phyloP scores from a whole-genome alignment of 2,888 invertebrate genomes.

The Teinopalpus imperialis region DNA sequence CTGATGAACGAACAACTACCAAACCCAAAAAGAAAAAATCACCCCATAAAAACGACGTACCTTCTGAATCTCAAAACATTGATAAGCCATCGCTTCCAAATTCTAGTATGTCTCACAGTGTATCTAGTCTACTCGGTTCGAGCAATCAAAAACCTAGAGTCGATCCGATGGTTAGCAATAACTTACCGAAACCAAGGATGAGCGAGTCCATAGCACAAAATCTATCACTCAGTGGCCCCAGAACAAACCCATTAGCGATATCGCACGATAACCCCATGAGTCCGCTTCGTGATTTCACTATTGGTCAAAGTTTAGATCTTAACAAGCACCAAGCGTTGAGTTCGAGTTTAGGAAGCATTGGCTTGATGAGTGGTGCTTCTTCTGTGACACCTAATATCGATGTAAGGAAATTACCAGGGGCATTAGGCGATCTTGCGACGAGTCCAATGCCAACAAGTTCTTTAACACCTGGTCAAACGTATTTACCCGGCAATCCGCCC shows the following conservation, averaged over 20 bases:
- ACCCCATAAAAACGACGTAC: constrained; percentile 54
- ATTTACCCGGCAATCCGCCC: constrained; percentile 50
- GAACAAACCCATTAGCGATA: constrained; percentile 28
- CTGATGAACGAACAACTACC: constrained; percentile 55
- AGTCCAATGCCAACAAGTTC: constrained; percentile 41
- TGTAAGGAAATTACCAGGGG: constrained; percentile 37
- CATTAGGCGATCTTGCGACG: constrained; percentile 32
- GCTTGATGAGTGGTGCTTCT: constrained; percentile 31
- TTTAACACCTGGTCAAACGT: constrained; percentile 44
- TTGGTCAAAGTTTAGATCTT: constrained; percentile 19
- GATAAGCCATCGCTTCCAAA: constrained; percentile 40
- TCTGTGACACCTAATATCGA: constrained; percentile 40
- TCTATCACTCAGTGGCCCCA: constrained; percentile 20
- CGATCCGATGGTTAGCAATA: constrained; percentile 32
- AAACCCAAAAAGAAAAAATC: constrained; percentile 72
- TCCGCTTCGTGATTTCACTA: constrained; percentile 22
- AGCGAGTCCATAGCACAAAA: constrained; percentile 23
- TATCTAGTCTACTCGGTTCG: constrained; percentile 63
- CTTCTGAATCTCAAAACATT: constrained; percentile 47
- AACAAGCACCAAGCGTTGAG: constrained; percentile 17
- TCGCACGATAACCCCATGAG: constrained; percentile 29
- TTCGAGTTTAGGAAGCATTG: constrained; percentile 16
- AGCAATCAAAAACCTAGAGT: constrained; percentile 43
- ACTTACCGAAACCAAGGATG: constrained; percentile 23
- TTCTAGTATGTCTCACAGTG: constrained; percentile 66